Evolutionary conservation across 2,113 vertebrate genomes (phyloP), one percentile per base, ranked within the genome.

Genomic region (Percopsis transmontana): DNA sequence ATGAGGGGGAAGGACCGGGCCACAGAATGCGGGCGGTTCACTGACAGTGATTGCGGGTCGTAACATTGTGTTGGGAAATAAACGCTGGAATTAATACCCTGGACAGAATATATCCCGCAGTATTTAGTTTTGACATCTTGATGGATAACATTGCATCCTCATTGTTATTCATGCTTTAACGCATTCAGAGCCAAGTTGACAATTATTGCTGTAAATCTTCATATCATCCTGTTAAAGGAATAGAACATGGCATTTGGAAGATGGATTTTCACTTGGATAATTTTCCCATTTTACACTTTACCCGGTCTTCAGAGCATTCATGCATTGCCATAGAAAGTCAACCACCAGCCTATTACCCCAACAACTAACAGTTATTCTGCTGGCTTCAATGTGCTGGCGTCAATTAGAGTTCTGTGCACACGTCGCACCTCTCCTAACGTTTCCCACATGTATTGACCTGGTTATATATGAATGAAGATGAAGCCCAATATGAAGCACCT

Each of bases 191-290:
- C 33, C 62, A 41, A 51, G 54, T 62, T 50, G 62, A 58, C 60
- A 45, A 19, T 68, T 51, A 67, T 44, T 45, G 7, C 47, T 58
- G 48, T 39, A 78, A 66, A 55, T 70, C 48, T 62, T 53, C 56
- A 47, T 21, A 57, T 81, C 47, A 53, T 15, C 44, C 19, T 62
- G 52, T 67, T 70, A 64, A 77, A 70, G 51, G 68, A 62, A 78
- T 57, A 54, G 13, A 79, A 27, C 66, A 62, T 70, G 69, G 68
- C 65, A 74, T 65, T 57, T 66, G 23, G 55, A 60, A 58, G 14
- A 75, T 58, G 18, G 42, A 61, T 70, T 80, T 70, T 40, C 45
- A 65, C 57, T 45, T 19, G 8, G 45, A 68, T 20, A 33, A 70
- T 57, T 65, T 73, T 40, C 56, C 23, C 42, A 21, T 45, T 70